Conservation (phyloP, 2,113 vertebrate species). For the Marmota monax region DNA sequence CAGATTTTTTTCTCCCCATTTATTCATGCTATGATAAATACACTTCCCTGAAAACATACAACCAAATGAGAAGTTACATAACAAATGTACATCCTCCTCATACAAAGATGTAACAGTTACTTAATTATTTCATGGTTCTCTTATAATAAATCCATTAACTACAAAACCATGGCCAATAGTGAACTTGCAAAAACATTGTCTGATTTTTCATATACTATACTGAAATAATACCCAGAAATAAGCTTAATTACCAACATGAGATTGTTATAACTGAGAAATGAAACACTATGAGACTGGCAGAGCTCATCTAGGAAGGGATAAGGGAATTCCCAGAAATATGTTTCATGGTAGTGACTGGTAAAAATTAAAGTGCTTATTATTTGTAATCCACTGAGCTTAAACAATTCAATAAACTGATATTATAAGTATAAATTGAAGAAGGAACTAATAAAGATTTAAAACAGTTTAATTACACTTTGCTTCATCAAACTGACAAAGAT, state of each 20-base stretch:
- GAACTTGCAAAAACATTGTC: slow-evolving; percentile 20
- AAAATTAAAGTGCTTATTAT: not conserved
- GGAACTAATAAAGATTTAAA: slow-evolving; percentile 15
- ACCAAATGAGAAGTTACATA: slow-evolving; percentile 9
- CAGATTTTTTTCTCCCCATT: not conserved
- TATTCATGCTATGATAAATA: not conserved
- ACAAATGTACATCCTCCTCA: not conserved
- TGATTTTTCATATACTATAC: not conserved
- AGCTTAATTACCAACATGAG: not conserved
- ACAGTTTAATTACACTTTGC: not conserved
- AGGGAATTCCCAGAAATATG: not conserved
- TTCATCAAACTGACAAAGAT: not conserved
- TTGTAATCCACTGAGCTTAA: not conserved
- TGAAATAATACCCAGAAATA: not conserved
- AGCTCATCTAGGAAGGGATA: not conserved
- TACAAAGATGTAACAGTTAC: not conserved
- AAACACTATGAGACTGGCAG: not conserved
- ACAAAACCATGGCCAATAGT: not conserved
- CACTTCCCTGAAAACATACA: not conserved
- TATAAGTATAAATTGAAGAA: not conserved
- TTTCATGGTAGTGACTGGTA: not conserved
- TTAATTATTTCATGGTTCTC: not conserved
- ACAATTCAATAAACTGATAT: not conserved
- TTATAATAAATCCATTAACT: not conserved
- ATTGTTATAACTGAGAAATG: not conserved